A percentile compares a stretch with the other conserved stretches of the same genome.
These are phyloP conservation scores for Plagodis dolabraria DNA, from an alignment of 2,888 invertebrate genomes.

Conservation along the genomic window DNA sequence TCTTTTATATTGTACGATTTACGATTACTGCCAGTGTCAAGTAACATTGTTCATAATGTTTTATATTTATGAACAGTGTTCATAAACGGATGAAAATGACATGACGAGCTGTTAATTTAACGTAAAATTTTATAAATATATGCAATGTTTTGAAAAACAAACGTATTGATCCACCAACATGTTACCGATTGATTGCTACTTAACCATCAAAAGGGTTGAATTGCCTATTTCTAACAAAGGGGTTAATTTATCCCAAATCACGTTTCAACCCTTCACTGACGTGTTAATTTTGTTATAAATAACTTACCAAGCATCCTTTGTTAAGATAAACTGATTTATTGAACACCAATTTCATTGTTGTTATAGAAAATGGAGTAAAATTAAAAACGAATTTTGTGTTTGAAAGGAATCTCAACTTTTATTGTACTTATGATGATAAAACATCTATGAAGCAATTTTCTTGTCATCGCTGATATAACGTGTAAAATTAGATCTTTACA, in stretches of 20 bases:
- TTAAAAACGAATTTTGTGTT: not conserved
- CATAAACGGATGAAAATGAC: no score
- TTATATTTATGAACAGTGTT: no score
- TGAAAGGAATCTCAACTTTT: not conserved
- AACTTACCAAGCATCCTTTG: conserved; percentile 44
- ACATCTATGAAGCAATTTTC: no score
- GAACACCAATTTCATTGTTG: conserved; percentile 17
- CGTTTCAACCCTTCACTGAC: conserved; percentile 62
- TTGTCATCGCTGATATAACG: no score
- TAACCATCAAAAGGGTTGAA: conserved; percentile 48
- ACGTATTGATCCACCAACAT: conserved; percentile 36
- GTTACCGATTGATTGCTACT: conserved; percentile 70
- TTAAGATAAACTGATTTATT: conserved; percentile 28
- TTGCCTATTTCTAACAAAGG: conserved; percentile 60
- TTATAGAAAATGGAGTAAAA: conserved; percentile 5
- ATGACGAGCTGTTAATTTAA: no score
- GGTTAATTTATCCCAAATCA: conserved; percentile 66
- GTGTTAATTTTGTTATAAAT: conserved; percentile 76
- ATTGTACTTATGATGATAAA: not conserved
- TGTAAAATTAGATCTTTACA: no score
- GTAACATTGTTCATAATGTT: no score
- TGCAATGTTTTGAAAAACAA: no score
- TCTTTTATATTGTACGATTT: no score
- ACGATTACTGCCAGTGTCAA: no score
- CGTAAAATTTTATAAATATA: no score